These are phyloP conservation scores for Rhea pennata DNA, from an alignment of 2,113 vertebrate genomes.

Conservation along the genomic window DNA sequence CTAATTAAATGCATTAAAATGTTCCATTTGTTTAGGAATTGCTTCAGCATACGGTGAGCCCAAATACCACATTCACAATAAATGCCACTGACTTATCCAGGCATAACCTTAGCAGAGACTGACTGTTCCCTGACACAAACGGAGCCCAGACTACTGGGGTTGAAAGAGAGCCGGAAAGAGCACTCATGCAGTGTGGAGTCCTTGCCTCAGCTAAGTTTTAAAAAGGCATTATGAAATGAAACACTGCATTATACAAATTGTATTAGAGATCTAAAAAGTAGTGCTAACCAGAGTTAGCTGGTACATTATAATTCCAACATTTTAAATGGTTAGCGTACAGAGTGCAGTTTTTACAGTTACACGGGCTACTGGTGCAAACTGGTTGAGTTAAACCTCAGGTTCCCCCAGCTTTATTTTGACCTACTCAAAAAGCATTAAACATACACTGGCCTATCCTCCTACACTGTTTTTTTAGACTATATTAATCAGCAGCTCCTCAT, in stretches of 20 bases:
- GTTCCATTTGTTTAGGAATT: slow-evolving; percentile 42
- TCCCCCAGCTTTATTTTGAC: neutral
- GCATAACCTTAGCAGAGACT: slow-evolving; percentile 51
- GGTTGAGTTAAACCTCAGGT: neutral
- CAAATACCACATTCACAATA: neutral
- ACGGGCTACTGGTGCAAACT: neutral
- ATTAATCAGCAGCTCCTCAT: neutral
- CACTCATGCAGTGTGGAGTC: neutral
- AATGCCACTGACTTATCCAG: slow-evolving; percentile 47
- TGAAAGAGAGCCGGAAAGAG: slow-evolving; percentile 10
- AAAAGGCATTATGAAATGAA: slow-evolving; percentile 1
- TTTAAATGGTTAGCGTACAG: neutral
- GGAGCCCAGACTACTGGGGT: neutral
- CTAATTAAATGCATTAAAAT: slow-evolving; percentile 53
- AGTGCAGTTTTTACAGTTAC: neutral
- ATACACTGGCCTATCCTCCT: neutral
- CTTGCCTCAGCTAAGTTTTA: neutral
- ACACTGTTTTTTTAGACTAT: neutral
- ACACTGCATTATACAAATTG: neutral
- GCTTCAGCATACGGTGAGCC: slow-evolving; percentile 16
- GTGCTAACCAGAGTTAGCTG: slow-evolving; percentile 24
- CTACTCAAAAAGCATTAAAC: neutral
- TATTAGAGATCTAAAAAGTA: slow-evolving; percentile 16
- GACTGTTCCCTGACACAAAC: slow-evolving; percentile 16
- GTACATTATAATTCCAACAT: neutral